These are phyloP conservation scores for Diprion similis DNA, from an alignment of 1,140 invertebrate species.

Conservation along the genomic window DNA sequence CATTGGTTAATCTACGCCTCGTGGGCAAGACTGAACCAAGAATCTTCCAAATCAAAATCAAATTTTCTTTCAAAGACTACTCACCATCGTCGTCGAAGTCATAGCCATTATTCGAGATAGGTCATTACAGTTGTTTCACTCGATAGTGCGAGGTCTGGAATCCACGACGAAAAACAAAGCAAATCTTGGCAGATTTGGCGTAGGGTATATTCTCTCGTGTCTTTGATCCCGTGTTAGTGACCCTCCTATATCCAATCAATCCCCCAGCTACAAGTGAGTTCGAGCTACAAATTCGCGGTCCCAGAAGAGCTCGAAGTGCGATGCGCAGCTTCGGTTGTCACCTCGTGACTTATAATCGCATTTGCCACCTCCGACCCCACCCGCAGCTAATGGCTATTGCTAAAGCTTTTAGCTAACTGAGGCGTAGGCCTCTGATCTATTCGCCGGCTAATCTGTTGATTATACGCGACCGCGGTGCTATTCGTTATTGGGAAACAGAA, in stretches of 20 bases:
- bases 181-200: no score
- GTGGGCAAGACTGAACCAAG: no score
- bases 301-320: constrained; percentile 17
- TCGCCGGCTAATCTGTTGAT: constrained; percentile 61
- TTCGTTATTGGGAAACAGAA: constrained; percentile 55
- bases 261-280: constrained; percentile 15
- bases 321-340: constrained; percentile 44
- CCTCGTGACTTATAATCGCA: constrained; percentile 63
- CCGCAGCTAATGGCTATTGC: constrained; percentile 58
- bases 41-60: no score
- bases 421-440: constrained; percentile 57
- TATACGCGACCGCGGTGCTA: constrained; percentile 58
- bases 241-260: constrained; percentile 57
- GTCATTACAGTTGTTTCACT: no score
- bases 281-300: not conserved
- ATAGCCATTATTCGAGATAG: no score
- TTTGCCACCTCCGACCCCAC: constrained; percentile 53
- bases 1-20: no score
- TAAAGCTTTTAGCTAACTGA: constrained; percentile 63
- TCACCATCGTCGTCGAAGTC: no score
- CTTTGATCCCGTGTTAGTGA: not conserved
- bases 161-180: no score
- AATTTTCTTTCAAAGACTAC: no score
- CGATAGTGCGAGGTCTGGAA: no score
- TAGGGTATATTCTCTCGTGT: not conserved